Evolutionary conservation across 2,888 invertebrate species (phyloP).

Genomic region (Spodoptera picta): DNA sequence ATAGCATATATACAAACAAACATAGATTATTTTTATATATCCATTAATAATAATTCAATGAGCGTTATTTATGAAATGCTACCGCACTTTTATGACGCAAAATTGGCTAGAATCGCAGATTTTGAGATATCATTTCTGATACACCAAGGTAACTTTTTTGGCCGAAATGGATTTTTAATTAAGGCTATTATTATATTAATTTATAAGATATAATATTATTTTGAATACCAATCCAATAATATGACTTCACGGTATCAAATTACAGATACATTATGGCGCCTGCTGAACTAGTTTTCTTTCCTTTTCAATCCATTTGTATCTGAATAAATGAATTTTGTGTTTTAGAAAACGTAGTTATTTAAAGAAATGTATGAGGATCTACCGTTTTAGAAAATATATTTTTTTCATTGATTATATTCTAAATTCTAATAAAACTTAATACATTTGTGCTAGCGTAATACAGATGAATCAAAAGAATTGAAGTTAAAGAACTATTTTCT

Average conservation of each 20-base stretch:
- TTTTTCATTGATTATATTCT: no score
- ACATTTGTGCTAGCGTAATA: no score
- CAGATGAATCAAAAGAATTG: no score
- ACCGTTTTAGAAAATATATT: no score
- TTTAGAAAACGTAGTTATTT: no score
- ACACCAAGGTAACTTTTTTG: not conserved
- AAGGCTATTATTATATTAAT: constrained; percentile 24
- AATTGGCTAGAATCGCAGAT: constrained; percentile 2
- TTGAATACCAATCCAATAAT: constrained; percentile 10
- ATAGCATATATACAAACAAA: constrained; percentile 22
- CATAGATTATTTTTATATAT: constrained; percentile 11
- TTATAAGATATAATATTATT: constrained; percentile 13
- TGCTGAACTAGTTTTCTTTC: not conserved
- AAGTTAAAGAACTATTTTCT: no score
- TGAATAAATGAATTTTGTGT: no score
- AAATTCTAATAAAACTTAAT: no score
- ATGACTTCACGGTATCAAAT: not conserved
- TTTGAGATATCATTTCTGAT: constrained; percentile 6
- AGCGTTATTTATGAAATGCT: constrained; percentile 10
- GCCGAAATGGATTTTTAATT: constrained; percentile 32
- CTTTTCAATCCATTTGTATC: no score
- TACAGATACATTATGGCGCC: not conserved
- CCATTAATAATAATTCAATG: constrained; percentile 12
- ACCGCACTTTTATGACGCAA: constrained; percentile 9
- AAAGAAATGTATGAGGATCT: no score